Evolutionary conservation across 37 sponge, comb jelly and placozoan species (phyloP), one percentile per base, ranked within the genome.

Genomic region (Eunapius fragilis): DNA sequence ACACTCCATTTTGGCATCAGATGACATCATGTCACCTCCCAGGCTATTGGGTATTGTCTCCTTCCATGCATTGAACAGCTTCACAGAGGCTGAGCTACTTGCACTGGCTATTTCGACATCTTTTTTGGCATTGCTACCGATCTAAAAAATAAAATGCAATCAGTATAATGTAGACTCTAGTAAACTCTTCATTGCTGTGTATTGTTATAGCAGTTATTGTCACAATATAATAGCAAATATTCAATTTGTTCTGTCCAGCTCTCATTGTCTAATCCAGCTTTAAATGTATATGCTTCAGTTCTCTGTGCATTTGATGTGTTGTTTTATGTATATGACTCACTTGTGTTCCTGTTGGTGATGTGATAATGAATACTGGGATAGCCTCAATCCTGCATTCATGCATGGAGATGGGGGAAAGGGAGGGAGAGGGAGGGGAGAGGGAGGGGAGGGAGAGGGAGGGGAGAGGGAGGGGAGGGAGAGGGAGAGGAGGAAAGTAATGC

Each of bases 31-130:
- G 47, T 32, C 58, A 37, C 32, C 67, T 80, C 68, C 23, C 31
- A 22, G 10, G 23, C 36, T 32, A 68, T 34, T 32, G 4, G 37
- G 25, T 35, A 37, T 69, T 72, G 0, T 68, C 82, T 80, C 87
- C 30, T 88, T 13, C 95, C 95, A 94, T 47, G 81, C 75, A 48
- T 85, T 84, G 76, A 86, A 94, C 47, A 88, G 85, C 50, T 88
- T 85, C 78, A 91, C 79, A 26, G 79, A 74, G 14, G 79, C 35
- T 0, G 84, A 72, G 12, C 70, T 75, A 26, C 78, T 50, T 25
- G 69, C 9, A 2, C 71, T 73, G 33, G 95, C 86, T 13, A 30
- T 33, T 41, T 94, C 92, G 13, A 94, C 84, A 10, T 80, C 14
- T 77, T 94, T 94, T 68, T 85, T 88, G 13, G 89, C 95, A 41